Percentiles rank a stretch among this genome's conserved stretches.
These are phyloP conservation scores for Seriola rivoliana DNA, from an alignment of 2,113 vertebrate genomes.

Conservation along the genomic window DNA sequence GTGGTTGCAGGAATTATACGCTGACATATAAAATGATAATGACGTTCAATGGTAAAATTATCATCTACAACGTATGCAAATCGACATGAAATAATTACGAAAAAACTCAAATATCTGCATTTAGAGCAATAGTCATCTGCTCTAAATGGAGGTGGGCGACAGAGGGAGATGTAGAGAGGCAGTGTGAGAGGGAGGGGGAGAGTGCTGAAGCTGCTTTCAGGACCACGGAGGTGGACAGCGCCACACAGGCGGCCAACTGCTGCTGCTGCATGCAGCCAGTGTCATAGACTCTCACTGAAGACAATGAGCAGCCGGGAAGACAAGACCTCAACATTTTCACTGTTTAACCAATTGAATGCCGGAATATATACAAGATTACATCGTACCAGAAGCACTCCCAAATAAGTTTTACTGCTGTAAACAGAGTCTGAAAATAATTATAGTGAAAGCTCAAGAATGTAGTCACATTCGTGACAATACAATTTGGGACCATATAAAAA, in stretches of 20 bases:
- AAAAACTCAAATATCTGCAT: background rate
- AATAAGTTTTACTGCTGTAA: background rate
- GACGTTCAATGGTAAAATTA: background rate
- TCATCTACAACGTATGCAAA: fast-evolving
- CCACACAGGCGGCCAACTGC: constrained; percentile 78
- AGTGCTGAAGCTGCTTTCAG: constrained; percentile 74
- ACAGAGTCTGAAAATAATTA: background rate
- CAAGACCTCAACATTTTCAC: background rate
- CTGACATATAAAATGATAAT: background rate
- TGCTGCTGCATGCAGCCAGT: constrained; percentile 65
- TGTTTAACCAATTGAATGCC: background rate
- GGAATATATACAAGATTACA: background rate
- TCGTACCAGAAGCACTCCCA: background rate
- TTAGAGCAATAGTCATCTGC: background rate
- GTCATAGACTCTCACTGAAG: background rate
- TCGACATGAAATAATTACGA: background rate
- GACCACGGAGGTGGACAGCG: constrained; percentile 84
- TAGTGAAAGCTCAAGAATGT: background rate
- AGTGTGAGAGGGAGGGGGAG: constrained; percentile 7
- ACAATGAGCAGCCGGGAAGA: constrained; percentile 13
- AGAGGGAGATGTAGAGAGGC: constrained; percentile 64
- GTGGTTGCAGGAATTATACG: background rate
- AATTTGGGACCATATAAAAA: background rate
- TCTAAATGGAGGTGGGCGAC: constrained; percentile 21
- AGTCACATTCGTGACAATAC: background rate